Base-by-base conservation (phyloP, 2,113 vertebrate genomes). In the Montifringilla adamsi region DNA sequence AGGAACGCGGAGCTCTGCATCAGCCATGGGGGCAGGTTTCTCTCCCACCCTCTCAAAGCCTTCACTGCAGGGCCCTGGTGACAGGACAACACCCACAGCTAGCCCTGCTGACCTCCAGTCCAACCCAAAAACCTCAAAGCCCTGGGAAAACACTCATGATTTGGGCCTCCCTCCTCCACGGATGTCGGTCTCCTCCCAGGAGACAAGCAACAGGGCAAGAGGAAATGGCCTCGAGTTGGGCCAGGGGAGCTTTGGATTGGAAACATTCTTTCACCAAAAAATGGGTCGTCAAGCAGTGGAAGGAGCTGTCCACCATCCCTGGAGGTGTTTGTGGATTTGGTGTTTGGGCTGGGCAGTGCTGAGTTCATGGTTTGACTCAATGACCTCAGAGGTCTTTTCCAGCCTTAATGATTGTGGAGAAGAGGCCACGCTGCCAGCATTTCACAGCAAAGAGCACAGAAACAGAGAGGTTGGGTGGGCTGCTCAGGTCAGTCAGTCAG, bases 381-480 rank as follows among this genome's bases (percentile, higher is more conserved):
- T 4, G 30, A 27, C 9, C 47, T 19, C 1, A 14, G 31, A 49
- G 35, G 10, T 6, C 27, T 24, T 43, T 49, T 27, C 72, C 35
- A 63, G 0, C 26, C 26, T 3, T 2, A 4, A 6, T 6, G 30
- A 9, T 55, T 15, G 4, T 23, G 0, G 1, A 5, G 41, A 43
- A 23, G 10, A 28, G 50, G 16, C 43, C 28, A 10, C 6, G 0
- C 17, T n/a, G 28, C 28, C 19, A 6, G 16, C 28, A 4, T 41
- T 77, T 52, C 73, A 35, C 3, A 8, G 43, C 4, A 31, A 20
- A 33, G 33, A 58, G 3, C 2, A 15, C 9, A 55, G 39, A 59
- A 27, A 9, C 35, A 63, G 8, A 39, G 33, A 50, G 43, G 7
- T n/a, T 24, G 23, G 24, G 28, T 4, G 33, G 13, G 63, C 66